Evolutionary conservation across 1,140 invertebrate species (phyloP).

Genomic region (Physella acuta): DNA sequence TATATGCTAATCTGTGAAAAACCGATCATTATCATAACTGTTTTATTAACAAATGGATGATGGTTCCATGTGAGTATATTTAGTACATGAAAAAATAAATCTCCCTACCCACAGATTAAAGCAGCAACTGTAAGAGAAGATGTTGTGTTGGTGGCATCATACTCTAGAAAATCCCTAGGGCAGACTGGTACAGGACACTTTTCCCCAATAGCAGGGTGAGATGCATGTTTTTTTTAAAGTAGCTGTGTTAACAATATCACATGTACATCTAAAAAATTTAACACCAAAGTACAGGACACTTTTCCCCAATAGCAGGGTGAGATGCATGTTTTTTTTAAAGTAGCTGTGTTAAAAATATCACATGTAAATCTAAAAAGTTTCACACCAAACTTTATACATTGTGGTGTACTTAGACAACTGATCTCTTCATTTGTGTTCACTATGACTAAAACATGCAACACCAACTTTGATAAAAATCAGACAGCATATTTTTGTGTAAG

Average conservation of each 20-base stretch:
- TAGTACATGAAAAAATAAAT: too few relatives aligned
- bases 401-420: neutral
- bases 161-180: constrained; percentile 47
- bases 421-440: neutral
- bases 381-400: neutral
- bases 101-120: constrained; percentile 35
- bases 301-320: constrained; percentile 53
- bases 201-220: constrained; percentile 51
- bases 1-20: too few relatives aligned
- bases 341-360: neutral
- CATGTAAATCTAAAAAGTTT: neutral
- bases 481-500: too few relatives aligned
- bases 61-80: too few relatives aligned
- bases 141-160: constrained; percentile 49
- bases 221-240: neutral
- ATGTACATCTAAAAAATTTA: neutral
- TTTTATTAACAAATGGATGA: too few relatives aligned
- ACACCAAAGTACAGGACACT: constrained; percentile 51
- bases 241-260: neutral
- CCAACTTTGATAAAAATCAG: too few relatives aligned
- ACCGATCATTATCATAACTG: too few relatives aligned
- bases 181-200: constrained; percentile 60
- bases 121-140: constrained; percentile 36
- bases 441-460: too few relatives aligned
- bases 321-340: neutral